A percentile compares a stretch with the other conserved stretches of the same genome.
phyloP scores from a whole-genome alignment of 1,140 invertebrate genomes.

The Bombus pyrosoma region DNA sequence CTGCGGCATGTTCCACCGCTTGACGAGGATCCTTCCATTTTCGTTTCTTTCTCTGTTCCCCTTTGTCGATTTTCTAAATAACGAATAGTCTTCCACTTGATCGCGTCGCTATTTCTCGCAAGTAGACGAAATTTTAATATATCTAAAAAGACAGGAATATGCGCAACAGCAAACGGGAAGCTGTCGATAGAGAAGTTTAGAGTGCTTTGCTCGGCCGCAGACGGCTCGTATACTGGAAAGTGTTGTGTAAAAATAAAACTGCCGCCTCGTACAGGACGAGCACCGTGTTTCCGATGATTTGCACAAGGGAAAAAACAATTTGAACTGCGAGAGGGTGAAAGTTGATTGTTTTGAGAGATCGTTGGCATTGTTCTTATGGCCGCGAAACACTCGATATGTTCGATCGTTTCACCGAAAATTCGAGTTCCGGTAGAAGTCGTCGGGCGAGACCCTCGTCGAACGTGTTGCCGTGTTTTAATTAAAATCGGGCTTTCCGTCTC shows the following conservation, averaged over 20 bases:
- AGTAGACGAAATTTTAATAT: neutral
- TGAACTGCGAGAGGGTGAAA: neutral
- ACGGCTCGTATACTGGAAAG: neutral
- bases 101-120: neutral
- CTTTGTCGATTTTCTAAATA: too few relatives aligned
- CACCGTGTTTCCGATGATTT: neutral
- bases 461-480: constrained; percentile 52
- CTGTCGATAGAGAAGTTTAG: neutral
- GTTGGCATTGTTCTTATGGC: neutral
- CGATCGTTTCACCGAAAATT: constrained; percentile 1
- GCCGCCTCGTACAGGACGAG: neutral
- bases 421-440: neutral
- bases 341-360: neutral
- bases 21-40: too few relatives aligned
- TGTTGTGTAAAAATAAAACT: neutral
- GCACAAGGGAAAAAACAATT: neutral
- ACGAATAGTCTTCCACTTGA: too few relatives aligned
- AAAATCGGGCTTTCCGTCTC: constrained; percentile 38
- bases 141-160: neutral
- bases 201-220: neutral
- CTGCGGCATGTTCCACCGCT: too few relatives aligned
- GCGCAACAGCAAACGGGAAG: neutral
- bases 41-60: too few relatives aligned
- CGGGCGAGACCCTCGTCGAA: neutral
- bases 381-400: neutral